These are phyloP conservation scores for Xenops minutus DNA, from an alignment of 2,797 vertebrate species.

Conservation along the genomic window DNA sequence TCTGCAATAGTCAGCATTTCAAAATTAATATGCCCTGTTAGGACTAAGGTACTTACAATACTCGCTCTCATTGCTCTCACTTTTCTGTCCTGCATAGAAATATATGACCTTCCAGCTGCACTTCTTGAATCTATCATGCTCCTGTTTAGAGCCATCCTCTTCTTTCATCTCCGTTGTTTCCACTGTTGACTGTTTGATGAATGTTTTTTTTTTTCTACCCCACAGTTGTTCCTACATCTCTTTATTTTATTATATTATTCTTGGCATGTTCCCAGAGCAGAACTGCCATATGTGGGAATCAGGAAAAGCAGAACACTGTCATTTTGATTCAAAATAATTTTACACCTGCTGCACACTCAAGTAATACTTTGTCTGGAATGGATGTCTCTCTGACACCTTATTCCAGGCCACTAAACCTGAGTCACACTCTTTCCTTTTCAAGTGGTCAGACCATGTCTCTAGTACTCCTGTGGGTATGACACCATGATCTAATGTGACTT, in stretches of 20 bases:
- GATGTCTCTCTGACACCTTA: not conserved
- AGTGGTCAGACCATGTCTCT: not conserved
- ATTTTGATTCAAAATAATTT: constrained; percentile 27
- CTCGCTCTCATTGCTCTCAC: not conserved
- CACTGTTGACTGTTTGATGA: not conserved
- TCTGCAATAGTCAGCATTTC: not conserved
- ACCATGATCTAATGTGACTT: not conserved
- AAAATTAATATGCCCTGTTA: not conserved
- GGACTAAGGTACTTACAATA: not conserved
- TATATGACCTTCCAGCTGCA: rapidly evolving
- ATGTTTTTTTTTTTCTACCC: not conserved
- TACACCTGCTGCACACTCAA: constrained; percentile 8
- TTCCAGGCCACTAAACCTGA: constrained; percentile 26
- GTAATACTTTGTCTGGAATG: not conserved
- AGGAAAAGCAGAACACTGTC: not conserved
- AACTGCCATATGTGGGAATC: not conserved
- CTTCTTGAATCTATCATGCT: not conserved
- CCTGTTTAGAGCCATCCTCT: not conserved
- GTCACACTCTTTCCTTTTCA: not conserved
- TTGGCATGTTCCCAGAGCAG: not conserved
- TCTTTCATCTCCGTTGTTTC: not conserved
- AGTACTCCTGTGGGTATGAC: not conserved
- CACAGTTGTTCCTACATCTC: not conserved
- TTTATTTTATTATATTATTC: not conserved
- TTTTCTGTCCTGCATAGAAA: not conserved